Base-by-base conservation (phyloP, 2,113 vertebrate genomes). In the Corythornis madagascariensis region DNA sequence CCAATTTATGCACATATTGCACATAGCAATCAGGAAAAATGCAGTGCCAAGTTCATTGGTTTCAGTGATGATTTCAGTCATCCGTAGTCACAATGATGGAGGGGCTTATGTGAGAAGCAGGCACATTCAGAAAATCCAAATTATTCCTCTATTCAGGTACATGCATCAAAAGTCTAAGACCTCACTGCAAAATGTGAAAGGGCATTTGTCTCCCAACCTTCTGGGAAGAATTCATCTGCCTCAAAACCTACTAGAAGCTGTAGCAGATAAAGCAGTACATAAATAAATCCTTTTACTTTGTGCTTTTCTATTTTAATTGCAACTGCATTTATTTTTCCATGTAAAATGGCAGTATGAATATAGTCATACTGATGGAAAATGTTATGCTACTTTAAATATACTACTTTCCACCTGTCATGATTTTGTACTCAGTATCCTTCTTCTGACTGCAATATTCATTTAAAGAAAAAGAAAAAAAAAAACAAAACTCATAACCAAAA, bases 21-120 rank as follows among this genome's bases (percentile, higher is more conserved):
- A 64, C 40, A 89, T 10, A 85, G 48, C 67, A 92, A 91, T 83
- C 22, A 88, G 57, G 66, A 86, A 94, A 91, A 88, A 66, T 31
- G 26, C 40, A 64, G 67, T 73, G 89, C 85, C 87, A 89, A 12
- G 16, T 81, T 88, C 90, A 70, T 52, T 35, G n/a, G 21, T 16
- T 88, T 95, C 91, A 92, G 64, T 70, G 72, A 87, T 87, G 43
- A 75, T 83, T 94, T 90, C 45, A 50, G 76, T 93, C 47, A 86
- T 94, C 89, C 83, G 24, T 48, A 89, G 81, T 86, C 85, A 94
- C 74, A 92, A 52, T 89, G 74, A 92, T 91, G 56, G 43, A 95
- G 63, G 13, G 47, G 52, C 38, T 92, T 9, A 29, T 77, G 24
- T 77, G 73, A 92, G 78, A 90, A 90, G 45, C 18, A 85, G 66